These are phyloP conservation scores for Equus quagga DNA, from an alignment of 2,113 vertebrate genomes.

Conservation along the genomic window DNA sequence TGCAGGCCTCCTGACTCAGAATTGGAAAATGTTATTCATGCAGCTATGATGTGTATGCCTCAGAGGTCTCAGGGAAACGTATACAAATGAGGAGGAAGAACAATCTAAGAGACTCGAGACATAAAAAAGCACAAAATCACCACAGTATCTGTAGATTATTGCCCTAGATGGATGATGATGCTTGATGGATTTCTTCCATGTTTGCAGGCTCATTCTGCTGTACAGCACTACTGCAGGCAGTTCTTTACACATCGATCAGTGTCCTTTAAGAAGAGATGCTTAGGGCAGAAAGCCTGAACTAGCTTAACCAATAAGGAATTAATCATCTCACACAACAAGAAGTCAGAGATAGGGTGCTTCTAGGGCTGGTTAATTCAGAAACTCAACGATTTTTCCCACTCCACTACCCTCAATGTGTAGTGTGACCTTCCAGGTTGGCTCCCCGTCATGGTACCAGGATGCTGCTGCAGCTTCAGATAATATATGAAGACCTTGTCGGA, in stretches of 20 bases:
- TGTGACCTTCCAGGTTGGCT: not conserved
- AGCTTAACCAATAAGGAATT: conserved; percentile 3
- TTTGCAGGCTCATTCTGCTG: not conserved
- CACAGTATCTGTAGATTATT: not conserved
- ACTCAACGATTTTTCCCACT: not conserved
- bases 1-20: not conserved
- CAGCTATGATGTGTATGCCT: not conserved
- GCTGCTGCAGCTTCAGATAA: not conserved
- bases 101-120: conserved; percentile 7
- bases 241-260: not conserved
- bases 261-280: not conserved
- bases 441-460: not conserved
- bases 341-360: not conserved
- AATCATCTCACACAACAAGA: not conserved
- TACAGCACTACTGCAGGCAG: not conserved
- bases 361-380: not conserved
- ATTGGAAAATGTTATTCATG: not conserved
- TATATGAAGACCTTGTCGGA: not conserved
- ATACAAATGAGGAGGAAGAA: not conserved
- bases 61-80: not conserved
- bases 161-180: not conserved
- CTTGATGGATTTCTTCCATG: not conserved
- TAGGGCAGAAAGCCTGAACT: not conserved
- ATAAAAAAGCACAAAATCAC: not conserved
- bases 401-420: not conserved